A percentile compares a stretch with the other conserved stretches of the same genome.
phyloP scores from a whole-genome alignment of 2,797 vertebrate species.

The Anabacerthia variegaticeps region DNA sequence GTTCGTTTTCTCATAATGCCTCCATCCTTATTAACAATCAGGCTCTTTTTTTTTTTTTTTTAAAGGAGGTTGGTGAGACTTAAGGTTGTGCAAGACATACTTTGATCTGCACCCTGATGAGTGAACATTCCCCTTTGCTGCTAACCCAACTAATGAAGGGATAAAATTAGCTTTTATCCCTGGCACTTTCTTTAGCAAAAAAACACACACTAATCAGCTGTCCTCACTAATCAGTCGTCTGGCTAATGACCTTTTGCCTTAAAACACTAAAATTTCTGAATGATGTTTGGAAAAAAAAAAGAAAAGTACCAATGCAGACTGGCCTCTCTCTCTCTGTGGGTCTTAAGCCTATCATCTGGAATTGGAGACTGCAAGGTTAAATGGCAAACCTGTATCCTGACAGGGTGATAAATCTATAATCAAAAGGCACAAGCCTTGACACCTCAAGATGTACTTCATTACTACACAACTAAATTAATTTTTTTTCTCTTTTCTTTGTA shows the following conservation, averaged over 20 bases:
- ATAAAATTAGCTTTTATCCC: slow-evolving; percentile 91
- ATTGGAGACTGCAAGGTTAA: slow-evolving; percentile 73
- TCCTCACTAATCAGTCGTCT: slow-evolving; percentile 88
- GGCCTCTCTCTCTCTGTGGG: slow-evolving; percentile 48
- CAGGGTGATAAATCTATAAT: slow-evolving; percentile 80
- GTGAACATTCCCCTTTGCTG: slow-evolving; percentile 87
- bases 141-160: slow-evolving; percentile 93
- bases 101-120: slow-evolving; percentile 94
- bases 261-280: slow-evolving; percentile 81
- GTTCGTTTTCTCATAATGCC: background rate
- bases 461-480: slow-evolving; percentile 59
- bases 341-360: slow-evolving; percentile 72
- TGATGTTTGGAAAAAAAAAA: slow-evolving; percentile 51
- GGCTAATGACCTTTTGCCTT: slow-evolving; percentile 88
- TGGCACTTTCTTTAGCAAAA: slow-evolving; percentile 86
- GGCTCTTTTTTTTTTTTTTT: background rate
- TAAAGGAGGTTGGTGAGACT: slow-evolving; percentile 57
- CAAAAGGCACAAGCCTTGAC: slow-evolving; percentile 68
- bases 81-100: slow-evolving; percentile 74
- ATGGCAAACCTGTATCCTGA: slow-evolving; percentile 73
- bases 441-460: slow-evolving; percentile 78
- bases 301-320: slow-evolving; percentile 27
- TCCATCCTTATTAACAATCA: slow-evolving; percentile 52
- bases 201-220: slow-evolving; percentile 87
- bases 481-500: slow-evolving; percentile 8